phyloP scores from a whole-genome alignment of 2,113 vertebrate species.

The Baryphthengus martii region DNA sequence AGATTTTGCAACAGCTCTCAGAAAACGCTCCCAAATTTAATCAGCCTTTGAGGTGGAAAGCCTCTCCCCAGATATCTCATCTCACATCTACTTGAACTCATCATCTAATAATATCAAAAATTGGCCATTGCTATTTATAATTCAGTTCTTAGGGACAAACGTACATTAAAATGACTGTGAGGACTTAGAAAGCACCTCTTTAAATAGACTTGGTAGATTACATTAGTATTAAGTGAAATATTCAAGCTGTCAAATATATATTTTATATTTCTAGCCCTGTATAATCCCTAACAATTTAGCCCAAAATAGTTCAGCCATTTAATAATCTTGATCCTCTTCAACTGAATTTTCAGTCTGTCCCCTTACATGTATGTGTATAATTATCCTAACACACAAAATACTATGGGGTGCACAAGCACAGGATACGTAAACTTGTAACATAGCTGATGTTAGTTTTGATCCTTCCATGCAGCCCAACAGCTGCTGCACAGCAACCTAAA shows the following conservation, averaged over 20 bases:
- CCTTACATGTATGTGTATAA: background rate
- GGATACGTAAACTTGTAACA: background rate
- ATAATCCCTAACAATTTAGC: background rate
- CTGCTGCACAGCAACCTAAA: background rate
- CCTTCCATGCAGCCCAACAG: background rate
- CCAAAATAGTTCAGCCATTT: background rate
- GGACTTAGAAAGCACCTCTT: background rate
- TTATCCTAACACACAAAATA: background rate
- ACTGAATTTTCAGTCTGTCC: background rate
- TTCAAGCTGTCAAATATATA: background rate
- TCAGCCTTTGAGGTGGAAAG: background rate
- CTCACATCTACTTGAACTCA: background rate
- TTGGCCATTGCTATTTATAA: background rate
- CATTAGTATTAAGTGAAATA: background rate
- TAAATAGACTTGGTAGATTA: slow-evolving; percentile 33
- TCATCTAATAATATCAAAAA: background rate
- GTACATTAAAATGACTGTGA: background rate
- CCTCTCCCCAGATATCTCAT: background rate
- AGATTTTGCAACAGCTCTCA: background rate
- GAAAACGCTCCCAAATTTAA: background rate
- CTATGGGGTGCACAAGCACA: background rate
- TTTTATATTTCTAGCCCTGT: background rate
- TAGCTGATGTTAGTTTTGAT: background rate
- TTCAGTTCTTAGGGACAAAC: background rate
- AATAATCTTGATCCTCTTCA: background rate